Conservation (phyloP, 1,140 invertebrate genomes). For the Rhagoletis pomonella region DNA sequence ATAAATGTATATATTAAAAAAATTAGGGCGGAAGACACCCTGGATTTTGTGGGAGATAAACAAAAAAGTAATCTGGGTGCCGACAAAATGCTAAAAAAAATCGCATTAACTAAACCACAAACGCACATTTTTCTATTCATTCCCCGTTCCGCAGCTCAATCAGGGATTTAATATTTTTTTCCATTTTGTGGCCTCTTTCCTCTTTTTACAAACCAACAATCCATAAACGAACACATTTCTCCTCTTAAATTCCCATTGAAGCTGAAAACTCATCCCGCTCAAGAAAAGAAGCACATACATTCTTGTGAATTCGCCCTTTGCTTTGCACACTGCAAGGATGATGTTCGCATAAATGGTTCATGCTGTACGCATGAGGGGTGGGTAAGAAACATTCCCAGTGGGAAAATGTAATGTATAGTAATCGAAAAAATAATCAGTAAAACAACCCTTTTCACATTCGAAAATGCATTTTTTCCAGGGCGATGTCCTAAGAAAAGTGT, state of each 20-base stretch:
- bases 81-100: constrained; percentile 18
- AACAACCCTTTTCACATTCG: too few relatives aligned
- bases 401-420: too few relatives aligned
- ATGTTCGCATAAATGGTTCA: not conserved
- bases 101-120: constrained; percentile 15
- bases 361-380: not conserved
- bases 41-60: constrained; percentile 4
- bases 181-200: not conserved
- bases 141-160: not conserved
- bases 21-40: not conserved
- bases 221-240: not conserved
- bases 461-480: too few relatives aligned
- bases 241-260: constrained; percentile 1
- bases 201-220: constrained; percentile 13
- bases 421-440: too few relatives aligned
- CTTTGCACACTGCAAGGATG: not conserved
- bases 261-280: not conserved
- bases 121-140: not conserved
- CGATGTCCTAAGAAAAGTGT: too few relatives aligned
- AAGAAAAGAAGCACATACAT: not conserved
- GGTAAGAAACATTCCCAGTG: not conserved
- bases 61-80: not conserved
- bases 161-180: constrained; percentile 18
- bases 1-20: not conserved
- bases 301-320: constrained; percentile 4